Evolutionary conservation across 2,888 invertebrate species (phyloP).

Genomic region (Toxonevra muliebris): DNA sequence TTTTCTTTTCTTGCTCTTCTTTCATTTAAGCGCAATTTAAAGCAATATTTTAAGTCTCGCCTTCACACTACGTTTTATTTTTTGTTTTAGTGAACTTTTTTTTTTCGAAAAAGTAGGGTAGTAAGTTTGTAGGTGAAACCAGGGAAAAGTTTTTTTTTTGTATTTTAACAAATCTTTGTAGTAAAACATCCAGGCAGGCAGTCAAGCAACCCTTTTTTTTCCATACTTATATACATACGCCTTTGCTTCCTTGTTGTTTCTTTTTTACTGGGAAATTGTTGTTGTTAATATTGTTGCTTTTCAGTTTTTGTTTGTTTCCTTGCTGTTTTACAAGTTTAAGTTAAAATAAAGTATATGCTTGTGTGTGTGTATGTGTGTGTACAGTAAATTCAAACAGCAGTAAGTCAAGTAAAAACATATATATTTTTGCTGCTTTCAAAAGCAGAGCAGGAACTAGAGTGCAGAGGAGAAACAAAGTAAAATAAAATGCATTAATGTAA

Average conservation of each 20-base stretch:
- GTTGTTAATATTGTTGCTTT: slow-evolving; percentile 30
- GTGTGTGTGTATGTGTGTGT: slow-evolving; percentile 21
- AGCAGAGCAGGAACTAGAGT: no score
- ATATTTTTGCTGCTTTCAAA: no score
- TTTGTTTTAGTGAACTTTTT: no score
- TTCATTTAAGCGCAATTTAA: slow-evolving; percentile 47
- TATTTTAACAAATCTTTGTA: slow-evolving; percentile 46
- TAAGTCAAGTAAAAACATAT: no score
- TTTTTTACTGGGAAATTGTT: no score
- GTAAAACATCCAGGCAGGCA: no score
- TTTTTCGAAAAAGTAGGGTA: not conserved
- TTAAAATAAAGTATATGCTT: slow-evolving; percentile 8
- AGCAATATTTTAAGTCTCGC: slow-evolving; percentile 50
- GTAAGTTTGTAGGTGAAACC: not conserved
- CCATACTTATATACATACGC: no score
- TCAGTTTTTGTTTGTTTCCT: slow-evolving; percentile 27
- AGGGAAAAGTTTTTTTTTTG: slow-evolving; percentile 38
- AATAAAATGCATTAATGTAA: no score
- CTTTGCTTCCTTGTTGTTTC: no score
- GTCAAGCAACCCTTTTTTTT: no score
- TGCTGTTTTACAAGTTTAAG: slow-evolving; percentile 23
- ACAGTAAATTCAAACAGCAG: no score
- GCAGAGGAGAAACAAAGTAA: no score
- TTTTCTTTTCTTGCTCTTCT: not conserved
- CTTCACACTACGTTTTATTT: not conserved